A percentile compares a stretch with the other conserved stretches of the same genome.
These are phyloP conservation scores for Brienomyrus brachyistius DNA, from an alignment of 2,113 vertebrate genomes.

Conservation along the genomic window DNA sequence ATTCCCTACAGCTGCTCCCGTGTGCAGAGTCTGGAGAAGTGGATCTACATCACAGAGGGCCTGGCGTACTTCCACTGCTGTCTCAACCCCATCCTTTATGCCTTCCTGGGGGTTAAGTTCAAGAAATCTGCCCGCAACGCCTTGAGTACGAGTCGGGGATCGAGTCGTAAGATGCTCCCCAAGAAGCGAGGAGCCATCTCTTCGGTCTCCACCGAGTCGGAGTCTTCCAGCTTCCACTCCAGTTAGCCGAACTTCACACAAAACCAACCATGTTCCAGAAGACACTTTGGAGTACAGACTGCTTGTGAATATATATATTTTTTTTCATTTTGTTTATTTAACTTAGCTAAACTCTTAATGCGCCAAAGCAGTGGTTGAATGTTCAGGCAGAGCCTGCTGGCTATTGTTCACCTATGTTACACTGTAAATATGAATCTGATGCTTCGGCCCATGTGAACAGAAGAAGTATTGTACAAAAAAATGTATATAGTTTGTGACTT, in stretches of 20 bases:
- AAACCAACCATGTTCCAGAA: not conserved
- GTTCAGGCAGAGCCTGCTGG: constrained; percentile 71
- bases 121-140: constrained; percentile 90
- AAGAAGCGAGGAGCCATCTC: constrained; percentile 80
- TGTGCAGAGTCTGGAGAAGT: constrained; percentile 69
- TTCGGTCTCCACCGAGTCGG: constrained; percentile 92
- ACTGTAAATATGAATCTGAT: not conserved
- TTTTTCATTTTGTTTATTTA: constrained; percentile 43
- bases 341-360: constrained; percentile 1
- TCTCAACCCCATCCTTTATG: constrained; percentile 93
- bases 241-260: constrained; percentile 62
- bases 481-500: not conserved
- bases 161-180: constrained; percentile 87
- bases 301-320: constrained; percentile 60
- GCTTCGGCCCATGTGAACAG: not conserved
- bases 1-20: constrained; percentile 73
- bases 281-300: constrained; percentile 49
- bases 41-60: constrained; percentile 84
- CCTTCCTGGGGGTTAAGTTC: constrained; percentile 93
- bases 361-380: constrained; percentile 24
- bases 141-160: constrained; percentile 80
- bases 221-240: constrained; percentile 95
- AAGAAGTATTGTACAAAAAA: not conserved
- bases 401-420: constrained; percentile 34
- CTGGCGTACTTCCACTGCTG: constrained; percentile 94